phyloP scores from a whole-genome alignment of 2,797 vertebrate species.

The Phrynocephalus guinanensis region DNA sequence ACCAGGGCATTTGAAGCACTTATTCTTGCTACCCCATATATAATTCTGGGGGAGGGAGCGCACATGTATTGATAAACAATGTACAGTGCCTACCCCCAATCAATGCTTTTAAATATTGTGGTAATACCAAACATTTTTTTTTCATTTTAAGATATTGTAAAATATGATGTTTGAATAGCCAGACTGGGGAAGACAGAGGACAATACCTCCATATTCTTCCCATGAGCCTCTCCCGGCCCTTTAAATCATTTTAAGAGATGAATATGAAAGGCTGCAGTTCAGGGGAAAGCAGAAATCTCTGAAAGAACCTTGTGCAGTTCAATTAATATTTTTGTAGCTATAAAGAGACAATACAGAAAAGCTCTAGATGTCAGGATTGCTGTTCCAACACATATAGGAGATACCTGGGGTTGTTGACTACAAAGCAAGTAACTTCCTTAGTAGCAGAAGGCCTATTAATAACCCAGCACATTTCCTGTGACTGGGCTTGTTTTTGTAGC shows the following conservation, averaged over 20 bases:
- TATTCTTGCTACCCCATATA: not conserved
- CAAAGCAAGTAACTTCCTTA: conserved; percentile 70
- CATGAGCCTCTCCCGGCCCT: not conserved
- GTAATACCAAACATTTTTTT: not conserved
- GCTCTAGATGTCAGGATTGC: not conserved
- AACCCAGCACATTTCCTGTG: conserved; percentile 53
- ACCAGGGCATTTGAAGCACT: not conserved
- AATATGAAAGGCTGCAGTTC: too few relatives aligned
- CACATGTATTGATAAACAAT: not conserved
- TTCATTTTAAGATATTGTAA: too few relatives aligned
- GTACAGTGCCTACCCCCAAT: not conserved
- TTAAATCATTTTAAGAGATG: not conserved
- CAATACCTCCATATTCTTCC: not conserved
- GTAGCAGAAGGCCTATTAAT: conserved; percentile 52
- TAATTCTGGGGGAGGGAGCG: not conserved
- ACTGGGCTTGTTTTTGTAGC: not conserved
- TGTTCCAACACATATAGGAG: not conserved
- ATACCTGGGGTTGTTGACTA: not conserved
- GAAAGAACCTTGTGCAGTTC: not conserved
- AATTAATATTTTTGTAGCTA: not conserved
- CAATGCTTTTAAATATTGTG: not conserved
- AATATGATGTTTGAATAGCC: not conserved
- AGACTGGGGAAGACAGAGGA: not conserved
- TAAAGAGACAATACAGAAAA: not conserved
- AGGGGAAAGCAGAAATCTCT: too few relatives aligned